A percentile compares a stretch with the other conserved stretches of the same genome.
phyloP scores from a whole-genome alignment of 1,140 invertebrate genomes.

The Triops cancriformis region DNA sequence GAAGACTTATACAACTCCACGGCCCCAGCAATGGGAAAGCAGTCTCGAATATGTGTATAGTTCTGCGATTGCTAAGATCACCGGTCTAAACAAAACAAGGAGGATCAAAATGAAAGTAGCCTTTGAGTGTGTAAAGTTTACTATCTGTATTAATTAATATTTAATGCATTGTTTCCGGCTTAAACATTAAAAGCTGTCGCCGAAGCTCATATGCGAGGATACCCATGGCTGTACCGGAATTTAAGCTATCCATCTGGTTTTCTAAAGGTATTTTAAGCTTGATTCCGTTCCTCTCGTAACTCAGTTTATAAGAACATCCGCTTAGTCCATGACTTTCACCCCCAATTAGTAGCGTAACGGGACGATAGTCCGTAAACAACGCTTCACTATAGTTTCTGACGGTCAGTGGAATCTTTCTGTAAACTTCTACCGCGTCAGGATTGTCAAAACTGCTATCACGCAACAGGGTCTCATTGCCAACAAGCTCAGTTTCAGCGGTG shows the following conservation, averaged over 20 bases:
- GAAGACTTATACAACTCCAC: too few species aligned
- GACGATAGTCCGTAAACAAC: constrained; percentile 45
- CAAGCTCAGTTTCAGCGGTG: constrained; percentile 32
- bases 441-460: constrained; percentile 33
- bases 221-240: constrained; percentile 66
- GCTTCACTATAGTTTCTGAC: constrained; percentile 54
- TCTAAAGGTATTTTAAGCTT: constrained; percentile 64
- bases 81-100: too few species aligned
- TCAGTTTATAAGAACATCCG: constrained; percentile 51
- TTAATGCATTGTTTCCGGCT: not conserved
- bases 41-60: too few species aligned
- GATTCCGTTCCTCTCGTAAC: constrained; percentile 44
- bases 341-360: constrained; percentile 62
- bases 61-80: too few species aligned
- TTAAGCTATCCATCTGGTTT: constrained; percentile 73
- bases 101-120: too few species aligned
- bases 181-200: constrained; percentile 47
- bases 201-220: constrained; percentile 77
- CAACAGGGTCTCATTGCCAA: constrained; percentile 32
- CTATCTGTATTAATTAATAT: not conserved
- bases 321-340: constrained; percentile 83
- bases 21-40: too few species aligned
- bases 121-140: too few species aligned
- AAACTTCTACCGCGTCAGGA: constrained; percentile 29
- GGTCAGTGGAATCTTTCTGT: constrained; percentile 40